These are phyloP conservation scores for Myathropa florea DNA, from an alignment of 2,888 invertebrate species.

Conservation along the genomic window DNA sequence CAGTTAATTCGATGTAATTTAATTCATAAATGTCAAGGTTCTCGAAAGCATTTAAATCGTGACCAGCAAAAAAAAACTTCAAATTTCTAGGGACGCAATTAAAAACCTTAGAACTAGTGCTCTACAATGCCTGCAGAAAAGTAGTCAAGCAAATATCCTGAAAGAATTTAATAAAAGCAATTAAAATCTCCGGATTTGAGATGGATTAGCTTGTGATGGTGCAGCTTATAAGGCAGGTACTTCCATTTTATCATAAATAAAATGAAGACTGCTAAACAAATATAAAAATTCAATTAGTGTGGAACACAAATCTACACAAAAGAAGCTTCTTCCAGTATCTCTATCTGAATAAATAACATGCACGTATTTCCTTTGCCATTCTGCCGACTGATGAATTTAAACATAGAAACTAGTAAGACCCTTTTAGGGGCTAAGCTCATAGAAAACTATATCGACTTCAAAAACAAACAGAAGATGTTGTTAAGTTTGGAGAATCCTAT, in stretches of 20 bases:
- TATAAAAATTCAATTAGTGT: background rate
- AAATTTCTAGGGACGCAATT: no score
- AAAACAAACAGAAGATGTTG: background rate
- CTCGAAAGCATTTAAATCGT: no score
- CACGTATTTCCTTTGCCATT: no score
- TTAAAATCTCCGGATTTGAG: constrained; percentile 27
- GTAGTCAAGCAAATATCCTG: background rate
- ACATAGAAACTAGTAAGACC: background rate
- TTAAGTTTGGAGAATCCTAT: background rate
- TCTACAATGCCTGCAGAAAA: background rate
- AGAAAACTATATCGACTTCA: background rate
- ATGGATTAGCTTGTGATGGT: background rate
- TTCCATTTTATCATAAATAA: constrained; percentile 30
- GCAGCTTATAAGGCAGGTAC: constrained; percentile 11
- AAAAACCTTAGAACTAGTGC: background rate
- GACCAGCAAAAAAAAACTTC: no score
- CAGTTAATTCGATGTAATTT: no score
- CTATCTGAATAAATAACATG: no score
- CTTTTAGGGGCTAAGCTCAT: background rate
- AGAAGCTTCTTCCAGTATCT: background rate
- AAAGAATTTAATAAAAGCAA: constrained; percentile 16
- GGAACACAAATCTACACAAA: background rate
- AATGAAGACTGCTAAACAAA: constrained; percentile 15
- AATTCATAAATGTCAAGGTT: no score
- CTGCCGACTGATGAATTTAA: background rate